phyloP scores from a whole-genome alignment of 2,797 vertebrate genomes.

The Molossus alvarezi region DNA sequence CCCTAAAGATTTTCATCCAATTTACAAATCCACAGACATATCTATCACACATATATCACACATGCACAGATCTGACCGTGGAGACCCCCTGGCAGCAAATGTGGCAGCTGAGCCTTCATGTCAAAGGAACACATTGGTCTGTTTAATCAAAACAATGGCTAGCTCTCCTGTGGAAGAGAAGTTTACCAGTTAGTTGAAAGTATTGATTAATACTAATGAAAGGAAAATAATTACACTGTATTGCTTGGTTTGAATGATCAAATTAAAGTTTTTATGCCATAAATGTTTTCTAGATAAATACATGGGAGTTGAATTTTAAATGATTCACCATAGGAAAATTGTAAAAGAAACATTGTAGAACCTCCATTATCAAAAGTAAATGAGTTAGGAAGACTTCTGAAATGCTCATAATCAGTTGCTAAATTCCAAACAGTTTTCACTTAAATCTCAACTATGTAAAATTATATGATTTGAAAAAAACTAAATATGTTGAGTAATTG shows the following conservation, averaged over 20 bases:
- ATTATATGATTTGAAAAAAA: neutral
- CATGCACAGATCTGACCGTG: neutral
- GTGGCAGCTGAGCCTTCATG: neutral
- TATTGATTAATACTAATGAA: neutral
- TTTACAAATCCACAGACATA: neutral
- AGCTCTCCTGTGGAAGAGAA: neutral
- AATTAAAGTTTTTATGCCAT: slow-evolving; percentile 29
- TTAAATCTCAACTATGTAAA: slow-evolving; percentile 10
- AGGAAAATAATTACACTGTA: neutral
- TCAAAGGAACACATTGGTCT: neutral
- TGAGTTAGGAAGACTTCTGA: neutral
- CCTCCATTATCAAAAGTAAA: neutral
- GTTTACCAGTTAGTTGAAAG: neutral
- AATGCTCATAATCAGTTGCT: neutral
- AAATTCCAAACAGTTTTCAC: slow-evolving; percentile 31
- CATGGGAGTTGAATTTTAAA: neutral
- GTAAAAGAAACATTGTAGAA: neutral
- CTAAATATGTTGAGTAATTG: neutral
- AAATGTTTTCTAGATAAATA: slow-evolving; percentile 35
- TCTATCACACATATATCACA: neutral
- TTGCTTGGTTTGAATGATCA: neutral
- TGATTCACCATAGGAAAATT: neutral
- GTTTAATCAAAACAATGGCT: neutral
- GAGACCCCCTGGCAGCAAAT: neutral
- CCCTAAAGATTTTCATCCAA: neutral